phyloP scores from a whole-genome alignment of 2,113 vertebrate genomes.

The Microtus richardsoni region DNA sequence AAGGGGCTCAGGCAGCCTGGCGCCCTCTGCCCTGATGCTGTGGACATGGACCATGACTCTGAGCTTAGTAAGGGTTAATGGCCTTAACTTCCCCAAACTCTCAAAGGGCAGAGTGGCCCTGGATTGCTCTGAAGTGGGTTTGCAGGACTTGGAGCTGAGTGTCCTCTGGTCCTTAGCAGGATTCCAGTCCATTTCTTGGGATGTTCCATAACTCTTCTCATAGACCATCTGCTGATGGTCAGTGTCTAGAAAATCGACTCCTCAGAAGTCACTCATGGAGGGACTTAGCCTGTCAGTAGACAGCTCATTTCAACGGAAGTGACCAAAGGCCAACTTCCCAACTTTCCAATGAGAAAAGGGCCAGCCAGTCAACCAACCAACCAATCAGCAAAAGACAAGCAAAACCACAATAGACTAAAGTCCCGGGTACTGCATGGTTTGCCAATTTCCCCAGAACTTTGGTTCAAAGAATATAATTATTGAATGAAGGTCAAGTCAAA shows the following conservation, averaged over 20 bases:
- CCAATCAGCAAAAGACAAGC: neutral
- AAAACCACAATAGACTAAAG: neutral
- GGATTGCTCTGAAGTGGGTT: neutral
- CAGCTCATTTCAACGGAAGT: neutral
- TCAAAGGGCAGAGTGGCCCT: neutral
- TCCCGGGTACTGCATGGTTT: neutral
- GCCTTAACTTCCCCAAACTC: neutral
- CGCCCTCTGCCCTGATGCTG: neutral
- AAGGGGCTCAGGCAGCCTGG: neutral
- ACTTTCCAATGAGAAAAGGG: neutral
- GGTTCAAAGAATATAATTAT: neutral
- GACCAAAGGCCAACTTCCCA: neutral
- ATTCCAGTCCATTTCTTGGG: neutral
- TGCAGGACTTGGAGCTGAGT: neutral
- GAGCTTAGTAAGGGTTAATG: neutral
- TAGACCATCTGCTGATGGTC: neutral
- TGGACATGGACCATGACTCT: neutral
- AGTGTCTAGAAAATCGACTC: neutral
- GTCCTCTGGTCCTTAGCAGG: neutral
- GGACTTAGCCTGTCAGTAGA: neutral
- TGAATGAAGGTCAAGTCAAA: neutral
- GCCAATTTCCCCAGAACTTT: neutral
- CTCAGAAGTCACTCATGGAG: neutral
- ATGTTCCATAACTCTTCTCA: accelerated
- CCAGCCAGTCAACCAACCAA: neutral